Evolutionary conservation across 1,140 invertebrate species (phyloP).

Genomic region (Solenopsis fugax): DNA sequence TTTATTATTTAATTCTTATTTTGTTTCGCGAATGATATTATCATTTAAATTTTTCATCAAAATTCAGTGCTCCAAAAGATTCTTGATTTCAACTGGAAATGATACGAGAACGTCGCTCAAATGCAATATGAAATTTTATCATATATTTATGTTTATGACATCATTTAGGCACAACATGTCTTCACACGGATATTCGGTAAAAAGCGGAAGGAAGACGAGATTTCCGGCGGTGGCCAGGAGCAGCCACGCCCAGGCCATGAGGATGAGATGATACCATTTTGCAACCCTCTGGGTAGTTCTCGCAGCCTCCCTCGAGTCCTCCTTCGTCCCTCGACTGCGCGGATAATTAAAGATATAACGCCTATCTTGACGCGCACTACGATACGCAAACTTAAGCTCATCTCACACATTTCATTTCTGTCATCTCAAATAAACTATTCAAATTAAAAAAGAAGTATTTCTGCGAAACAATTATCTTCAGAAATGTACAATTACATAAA

Average conservation of each 20-base stretch:
- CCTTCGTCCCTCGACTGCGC: conserved; percentile 65
- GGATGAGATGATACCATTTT: conserved; percentile 81
- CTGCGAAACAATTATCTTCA: neutral
- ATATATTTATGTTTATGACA: no score
- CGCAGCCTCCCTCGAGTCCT: conserved; percentile 69
- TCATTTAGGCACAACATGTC: neutral
- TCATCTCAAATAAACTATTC: neutral
- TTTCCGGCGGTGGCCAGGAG: conserved; percentile 66
- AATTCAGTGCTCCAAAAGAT: neutral
- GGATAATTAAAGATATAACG: conserved; percentile 85
- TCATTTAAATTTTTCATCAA: neutral
- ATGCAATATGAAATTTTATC: neutral
- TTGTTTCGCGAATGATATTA: neutral
- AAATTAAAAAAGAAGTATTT: neutral
- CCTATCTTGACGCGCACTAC: conserved; percentile 63
- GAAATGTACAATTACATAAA: neutral
- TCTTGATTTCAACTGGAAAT: neutral
- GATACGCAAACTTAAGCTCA: conserved; percentile 38
- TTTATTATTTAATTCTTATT: neutral
- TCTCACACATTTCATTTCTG: conserved; percentile 12
- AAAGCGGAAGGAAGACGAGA: conserved; percentile 64
- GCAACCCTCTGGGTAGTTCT: conserved; percentile 72
- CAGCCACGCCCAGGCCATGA: conserved; percentile 81
- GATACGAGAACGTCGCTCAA: neutral
- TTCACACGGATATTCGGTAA: conserved; percentile 37